Evolutionary conservation across 1,140 invertebrate species (phyloP), one percentile per base, ranked within the genome.

Genomic region (Parasteatoda tepidariorum): DNA sequence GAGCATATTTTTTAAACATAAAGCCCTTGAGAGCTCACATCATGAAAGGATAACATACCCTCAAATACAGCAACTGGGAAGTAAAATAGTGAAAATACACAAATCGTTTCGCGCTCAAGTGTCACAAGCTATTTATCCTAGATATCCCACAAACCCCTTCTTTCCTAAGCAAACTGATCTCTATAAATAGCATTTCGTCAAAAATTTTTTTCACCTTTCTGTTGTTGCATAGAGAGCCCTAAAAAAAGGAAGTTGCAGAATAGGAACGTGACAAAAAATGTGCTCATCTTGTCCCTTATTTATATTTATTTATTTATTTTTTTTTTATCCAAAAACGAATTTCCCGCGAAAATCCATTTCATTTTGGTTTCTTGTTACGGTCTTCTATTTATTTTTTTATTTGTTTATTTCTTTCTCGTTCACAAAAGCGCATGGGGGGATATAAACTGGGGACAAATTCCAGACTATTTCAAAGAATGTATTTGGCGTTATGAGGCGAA

Each of bases 401-500:
- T 48, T 48, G 38, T 48, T 48, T 18, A 9, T 18, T 48, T 48
- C 18, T 48, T 18, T 18, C 18, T 9, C 38, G 38, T 13, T 9
- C 38, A 59, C 54, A 78, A 48, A 48, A 18, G 9, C 4, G 38
- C 9, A 4, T 13, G 4, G 38, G 4, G 38, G 38, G 38, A 48
- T n/a, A n/a, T n/a, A n/a, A n/a, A 75, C 73, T 75, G 73, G 26
- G 74, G 61, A 78, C 74, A 78, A 78, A 78, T 78, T 78, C 74
- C 38, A 66, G 48, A 62, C 33, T 54, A 66, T 78, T 78, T 66
- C 61, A 22, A 38, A 38, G 61, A 78, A 78, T 66, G 26, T 78
- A 59, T 78, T 78, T 13, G 74, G 61, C 59, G 61, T 78, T 78
- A 78, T 78, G 74, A 59, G 74, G 59, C 34, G 33, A 78, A 64